Evolutionary conservation across 1,140 invertebrate species (phyloP), one percentile per base, ranked within the genome.

Genomic region (Dreissena rostriformis): DNA sequence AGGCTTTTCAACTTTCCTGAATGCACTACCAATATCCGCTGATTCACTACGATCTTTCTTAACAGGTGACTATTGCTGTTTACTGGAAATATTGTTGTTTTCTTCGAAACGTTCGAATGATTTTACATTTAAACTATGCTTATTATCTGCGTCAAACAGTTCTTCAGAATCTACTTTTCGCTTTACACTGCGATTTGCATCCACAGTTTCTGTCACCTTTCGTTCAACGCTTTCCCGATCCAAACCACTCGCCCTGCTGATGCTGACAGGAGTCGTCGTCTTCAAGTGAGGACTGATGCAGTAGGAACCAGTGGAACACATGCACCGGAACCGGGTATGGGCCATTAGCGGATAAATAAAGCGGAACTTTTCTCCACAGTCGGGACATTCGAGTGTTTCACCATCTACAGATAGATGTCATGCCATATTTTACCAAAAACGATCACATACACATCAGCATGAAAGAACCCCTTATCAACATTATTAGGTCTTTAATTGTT

Each of bases 251-350:
- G 29, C 5, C 19, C 26, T n/a, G 15, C 67, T 26, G 29, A 22
- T 26, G 67, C 24, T 68, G 26, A 28, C 2, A 4, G 19, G 19
- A 6, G 29, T 19, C 19, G 1, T 39, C 26, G 22, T 19, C 26
- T 22, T 17, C 17, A 12, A 19, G 57, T 61, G 57, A 61, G 57
- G 57, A 61, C 57, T 61, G 4, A 61, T 61, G 17, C 17, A 61
- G 22, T 24, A 6, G 4, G 11, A n/a, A 12, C 11, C 22, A 2
- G 17, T 19, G 17, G 57, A 11, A 61, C 57, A 52, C 22, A 85
- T 83, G 79, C 92, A 93, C 76, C 90, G 89, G 81, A 92, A 93
- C 57, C 90, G 87, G 61, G 90, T 81, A 82, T 93, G 92, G 12
- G 92, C 92, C 65, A 90, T 87, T n/a, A 92, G 72, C 22, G 89